Evolutionary conservation across 2,797 vertebrate genomes (phyloP).

Genomic region (Taeniopygia guttata): DNA sequence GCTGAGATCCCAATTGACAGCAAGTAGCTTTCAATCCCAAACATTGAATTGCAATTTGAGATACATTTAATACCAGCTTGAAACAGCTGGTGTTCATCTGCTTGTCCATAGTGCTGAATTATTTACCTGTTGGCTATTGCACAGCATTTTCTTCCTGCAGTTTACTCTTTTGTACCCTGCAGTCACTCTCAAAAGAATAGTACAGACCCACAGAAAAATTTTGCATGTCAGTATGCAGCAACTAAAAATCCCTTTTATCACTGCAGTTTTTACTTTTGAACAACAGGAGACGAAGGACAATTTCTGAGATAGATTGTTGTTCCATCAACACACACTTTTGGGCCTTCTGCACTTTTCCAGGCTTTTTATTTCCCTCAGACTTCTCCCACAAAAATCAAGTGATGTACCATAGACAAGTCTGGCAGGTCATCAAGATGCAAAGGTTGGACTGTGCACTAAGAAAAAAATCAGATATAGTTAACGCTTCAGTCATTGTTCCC

Average conservation of each 20-base stretch:
- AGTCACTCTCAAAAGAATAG: neutral
- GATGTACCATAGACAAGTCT: neutral
- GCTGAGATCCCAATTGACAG: neutral
- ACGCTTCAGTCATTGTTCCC: neutral
- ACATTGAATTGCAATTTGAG: neutral
- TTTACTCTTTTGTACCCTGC: neutral
- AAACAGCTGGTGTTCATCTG: neutral
- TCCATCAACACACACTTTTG: neutral
- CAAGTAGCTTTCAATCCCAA: neutral
- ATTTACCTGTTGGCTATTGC: slow-evolving; percentile 1
- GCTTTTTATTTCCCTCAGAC: neutral
- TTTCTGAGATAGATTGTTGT: neutral
- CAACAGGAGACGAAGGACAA: neutral
- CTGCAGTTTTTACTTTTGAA: neutral
- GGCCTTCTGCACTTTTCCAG: neutral
- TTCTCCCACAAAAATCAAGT: neutral
- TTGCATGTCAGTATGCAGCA: neutral
- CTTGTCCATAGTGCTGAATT: neutral
- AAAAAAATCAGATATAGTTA: neutral
- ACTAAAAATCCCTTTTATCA: neutral
- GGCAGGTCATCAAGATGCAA: neutral
- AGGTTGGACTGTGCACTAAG: neutral
- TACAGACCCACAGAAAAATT: neutral
- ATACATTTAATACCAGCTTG: neutral
- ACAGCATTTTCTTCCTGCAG: neutral